Evolutionary conservation across 2,113 vertebrate genomes (phyloP), one percentile per base, ranked within the genome.

Genomic region (Acanthochromis polyacanthus): DNA sequence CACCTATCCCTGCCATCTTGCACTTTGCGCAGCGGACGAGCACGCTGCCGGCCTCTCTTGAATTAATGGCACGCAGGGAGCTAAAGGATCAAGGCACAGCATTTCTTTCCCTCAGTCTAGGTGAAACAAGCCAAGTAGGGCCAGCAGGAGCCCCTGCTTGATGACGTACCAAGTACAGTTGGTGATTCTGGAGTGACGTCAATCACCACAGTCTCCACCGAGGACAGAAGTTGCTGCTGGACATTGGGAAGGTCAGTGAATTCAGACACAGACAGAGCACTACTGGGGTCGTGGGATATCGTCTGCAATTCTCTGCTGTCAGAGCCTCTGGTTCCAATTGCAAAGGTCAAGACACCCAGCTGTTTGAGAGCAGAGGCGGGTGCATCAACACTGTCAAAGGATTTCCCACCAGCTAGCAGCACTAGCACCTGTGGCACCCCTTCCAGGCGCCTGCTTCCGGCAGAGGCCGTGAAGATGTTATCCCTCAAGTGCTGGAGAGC

Each of bases 401-500:
- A 93, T 28, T 61, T 56, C n/a, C 81, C 87, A 72, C 65, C 74
- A 72, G 56, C 89, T 6, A 48, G 46, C 46, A 48, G 17, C 16
- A 48, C 16, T 19, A 48, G 16, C 17, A 48, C 5, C 46, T 48
- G 46, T 48, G 46, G 46, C 4, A 48, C 46, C 17, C 46, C 46
- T 17, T 48, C 46, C 46, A 48, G 46, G 16, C 46, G 46, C 46
- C 46, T 48, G 46, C 46, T 48, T 48, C 46, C 46, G 16, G 46
- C 46, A 48, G 46, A 48, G 46, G 46, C 46, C 46, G 88, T 88
- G 38, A 86, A 90, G 43, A 91, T 64, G 48, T 86, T 89, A 17
- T 89, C 81, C 22, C 45, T 86, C 1, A 88, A 79, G 20, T 85
- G 90, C 69, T 81, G 82, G 46, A 93, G 80, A 48, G 90, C 91